Evolutionary conservation across 2,113 vertebrate species (phyloP), one percentile per base, ranked within the genome.

Genomic region (Morphnarchus princeps): DNA sequence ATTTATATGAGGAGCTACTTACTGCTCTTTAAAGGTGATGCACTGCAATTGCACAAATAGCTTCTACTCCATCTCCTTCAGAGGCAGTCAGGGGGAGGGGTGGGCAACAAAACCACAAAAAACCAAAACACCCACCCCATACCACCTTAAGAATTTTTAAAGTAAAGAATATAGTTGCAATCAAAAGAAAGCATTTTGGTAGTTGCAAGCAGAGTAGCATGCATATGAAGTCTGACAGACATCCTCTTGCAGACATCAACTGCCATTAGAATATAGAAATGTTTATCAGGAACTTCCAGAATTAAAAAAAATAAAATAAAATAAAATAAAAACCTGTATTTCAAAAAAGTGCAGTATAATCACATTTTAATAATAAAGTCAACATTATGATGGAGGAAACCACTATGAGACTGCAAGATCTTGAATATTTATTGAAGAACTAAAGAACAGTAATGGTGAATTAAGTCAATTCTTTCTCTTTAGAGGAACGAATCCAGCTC

Each of bases 91-190:
- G 50, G 50, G 26, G 50, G 25, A 28, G 4, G 15, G 25, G 9
- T 28, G 50, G 50, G 50, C 8, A 15, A 63, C 25, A 49, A 31
- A 25, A 45, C 1, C 20, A 17, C 29, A 8, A 21, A 58, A 26
- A 66, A 24, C 25, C 59, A 65, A 63, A 10, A 1, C 0, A 2
- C 7, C 2, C 25, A 19, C 16, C 17, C 22, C 10, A 69, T n/a
- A 34, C 16, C 18, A 78, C 14, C 32, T n/a, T 65, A 21, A 70
- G 58, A 40, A 26, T 13, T 20, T 61, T 61, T n/a, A 82, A 7
- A 83, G 40, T 45, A 40, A 86, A 57, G 19, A 62, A 50, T 42
- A 70, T 5, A 42, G 62, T 21, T 78, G 16, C 0, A 1, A 82
- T 14, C 34, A 22, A 62, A 54, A 82, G 21, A 57, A 58, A 63